Conservation (phyloP, 2,797 vertebrate species). For the Sorex maritimensis region DNA sequence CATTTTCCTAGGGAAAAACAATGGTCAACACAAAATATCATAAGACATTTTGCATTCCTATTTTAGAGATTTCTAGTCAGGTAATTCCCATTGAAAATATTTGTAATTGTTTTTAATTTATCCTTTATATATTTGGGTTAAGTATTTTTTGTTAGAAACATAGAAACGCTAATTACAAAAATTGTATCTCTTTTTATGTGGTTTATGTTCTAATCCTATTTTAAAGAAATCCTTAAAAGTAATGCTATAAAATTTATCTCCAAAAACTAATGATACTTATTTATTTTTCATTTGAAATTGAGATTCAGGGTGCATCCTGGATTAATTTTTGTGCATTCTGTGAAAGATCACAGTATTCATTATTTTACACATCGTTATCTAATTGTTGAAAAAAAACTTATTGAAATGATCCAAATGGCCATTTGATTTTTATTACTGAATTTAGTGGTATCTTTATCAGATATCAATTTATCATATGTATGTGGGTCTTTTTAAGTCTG, state of each 20-base stretch:
- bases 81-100: not conserved
- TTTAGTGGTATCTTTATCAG: not conserved
- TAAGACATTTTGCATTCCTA: not conserved
- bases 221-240: slow-evolving; percentile 45
- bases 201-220: not conserved
- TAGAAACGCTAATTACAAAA: not conserved
- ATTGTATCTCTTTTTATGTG: not conserved
- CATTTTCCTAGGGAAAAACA: slow-evolving; percentile 9
- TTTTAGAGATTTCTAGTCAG: slow-evolving; percentile 2
- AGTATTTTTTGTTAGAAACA: not conserved
- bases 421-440: not conserved
- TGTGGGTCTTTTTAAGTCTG: not conserved
- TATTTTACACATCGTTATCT: not conserved
- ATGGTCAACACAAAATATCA: not conserved
- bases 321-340: slow-evolving; percentile 42
- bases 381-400: not conserved
- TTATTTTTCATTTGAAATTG: slow-evolving; percentile 28
- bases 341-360: not conserved
- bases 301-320: not conserved
- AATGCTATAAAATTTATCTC: not conserved
- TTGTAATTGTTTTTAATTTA: slow-evolving; percentile 5
- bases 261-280: not conserved
- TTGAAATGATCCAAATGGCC: not conserved
- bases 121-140: slow-evolving; percentile 27
- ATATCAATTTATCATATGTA: not conserved